A percentile compares a stretch with the other conserved stretches of the same genome.
phyloP scores from a whole-genome alignment of 2,797 vertebrate species.

The Microchirus variegatus region DNA sequence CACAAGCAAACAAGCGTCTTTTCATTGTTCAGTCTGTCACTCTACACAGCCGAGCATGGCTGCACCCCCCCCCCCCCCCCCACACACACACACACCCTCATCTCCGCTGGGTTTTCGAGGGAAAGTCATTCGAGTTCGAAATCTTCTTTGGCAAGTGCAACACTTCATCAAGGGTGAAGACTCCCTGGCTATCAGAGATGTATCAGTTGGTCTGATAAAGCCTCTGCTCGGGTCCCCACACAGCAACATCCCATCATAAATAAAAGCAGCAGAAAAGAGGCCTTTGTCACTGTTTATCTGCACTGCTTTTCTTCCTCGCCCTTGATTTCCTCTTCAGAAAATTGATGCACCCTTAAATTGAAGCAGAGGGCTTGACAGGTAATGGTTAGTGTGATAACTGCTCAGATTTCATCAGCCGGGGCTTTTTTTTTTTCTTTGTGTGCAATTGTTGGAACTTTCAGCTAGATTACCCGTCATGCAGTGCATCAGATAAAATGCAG shows the following conservation, averaged over 20 bases:
- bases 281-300: constrained; percentile 99
- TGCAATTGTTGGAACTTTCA: constrained; percentile 99
- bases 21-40: constrained; percentile 89
- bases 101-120: constrained; percentile 86
- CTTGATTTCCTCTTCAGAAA: constrained; percentile 99
- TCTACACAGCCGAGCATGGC: constrained; percentile 80
- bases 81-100: constrained; percentile 84
- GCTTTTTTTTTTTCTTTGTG: constrained; percentile 80
- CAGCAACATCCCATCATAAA: constrained; percentile 99
- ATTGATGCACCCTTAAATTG: constrained; percentile 99
- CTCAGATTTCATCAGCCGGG: constrained; percentile 99
- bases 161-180: constrained; percentile 98
- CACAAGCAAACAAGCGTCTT: constrained; percentile 57
- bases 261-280: constrained; percentile 91
- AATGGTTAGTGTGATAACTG: constrained; percentile 99
- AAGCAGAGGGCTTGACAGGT: constrained; percentile 99
- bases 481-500: constrained; percentile 97
- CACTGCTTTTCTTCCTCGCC: constrained; percentile 97
- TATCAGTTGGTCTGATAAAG: constrained; percentile 98
- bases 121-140: constrained; percentile 96
- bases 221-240: constrained; percentile 88
- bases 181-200: constrained; percentile 93
- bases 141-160: constrained; percentile 91
- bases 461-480: constrained; percentile 98
- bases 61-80: constrained; percentile 84